Evolutionary conservation across 2,888 invertebrate species (phyloP).

Genomic region (Drosophila emarginata): DNA sequence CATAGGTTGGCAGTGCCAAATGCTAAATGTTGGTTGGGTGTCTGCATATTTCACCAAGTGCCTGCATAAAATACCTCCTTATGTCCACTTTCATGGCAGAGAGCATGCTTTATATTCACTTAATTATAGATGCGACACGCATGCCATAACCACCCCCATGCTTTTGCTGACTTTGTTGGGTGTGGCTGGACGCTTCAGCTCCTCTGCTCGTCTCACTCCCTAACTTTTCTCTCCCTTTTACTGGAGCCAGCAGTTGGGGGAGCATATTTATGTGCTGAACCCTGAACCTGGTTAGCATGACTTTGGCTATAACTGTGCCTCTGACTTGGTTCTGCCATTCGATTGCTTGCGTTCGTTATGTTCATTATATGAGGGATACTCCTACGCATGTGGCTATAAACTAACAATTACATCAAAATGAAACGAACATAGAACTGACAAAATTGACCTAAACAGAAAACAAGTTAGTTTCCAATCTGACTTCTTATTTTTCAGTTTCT

Average conservation of each 20-base stretch:
- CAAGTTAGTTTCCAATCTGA: neutral
- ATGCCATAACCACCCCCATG: constrained; percentile 37
- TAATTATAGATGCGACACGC: constrained; percentile 76
- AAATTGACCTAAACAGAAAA: neutral
- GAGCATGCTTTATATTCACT: constrained; percentile 59
- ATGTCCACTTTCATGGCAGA: constrained; percentile 17
- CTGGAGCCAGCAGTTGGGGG: neutral
- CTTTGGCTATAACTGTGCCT: constrained; percentile 13
- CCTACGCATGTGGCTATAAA: constrained; percentile 61
- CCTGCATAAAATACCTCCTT: constrained; percentile 50
- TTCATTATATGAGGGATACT: constrained; percentile 14
- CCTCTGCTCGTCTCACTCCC: no score
- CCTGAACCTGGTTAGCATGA: neutral
- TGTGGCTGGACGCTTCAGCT: constrained; percentile 3
- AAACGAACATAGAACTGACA: constrained; percentile 2
- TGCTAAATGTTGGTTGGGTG: constrained; percentile 30
- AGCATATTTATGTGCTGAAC: constrained; percentile 52
- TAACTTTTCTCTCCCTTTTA: no score
- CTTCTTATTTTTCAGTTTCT: neutral
- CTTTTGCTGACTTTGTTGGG: neutral
- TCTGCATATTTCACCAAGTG: constrained; percentile 45
- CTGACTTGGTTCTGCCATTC: constrained; percentile 28
- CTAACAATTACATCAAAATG: constrained; percentile 62
- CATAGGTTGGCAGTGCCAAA: constrained; percentile 23
- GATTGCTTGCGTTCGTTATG: constrained; percentile 32